Evolutionary conservation across 1,140 invertebrate genomes (phyloP).

Genomic region (Panagrolaimus sp.): DNA sequence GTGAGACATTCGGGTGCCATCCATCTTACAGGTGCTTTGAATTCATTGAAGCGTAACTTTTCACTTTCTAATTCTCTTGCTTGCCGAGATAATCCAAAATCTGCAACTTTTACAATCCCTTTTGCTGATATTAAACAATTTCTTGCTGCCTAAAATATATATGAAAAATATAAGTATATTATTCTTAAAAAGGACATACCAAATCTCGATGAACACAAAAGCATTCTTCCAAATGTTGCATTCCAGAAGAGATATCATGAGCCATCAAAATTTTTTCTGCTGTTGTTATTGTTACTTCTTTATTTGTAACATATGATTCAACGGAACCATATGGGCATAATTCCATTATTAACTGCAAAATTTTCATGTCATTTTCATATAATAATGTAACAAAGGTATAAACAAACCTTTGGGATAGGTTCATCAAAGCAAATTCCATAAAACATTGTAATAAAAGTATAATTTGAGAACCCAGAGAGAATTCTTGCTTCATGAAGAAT

Average conservation of each 20-base stretch:
- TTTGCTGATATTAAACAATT: neutral
- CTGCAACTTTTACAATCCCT: neutral
- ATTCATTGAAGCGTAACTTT: neutral
- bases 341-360: neutral
- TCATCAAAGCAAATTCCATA: neutral
- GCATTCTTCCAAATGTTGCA: neutral
- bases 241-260: neutral
- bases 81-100: neutral
- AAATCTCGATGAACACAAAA: constrained; percentile 9
- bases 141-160: neutral
- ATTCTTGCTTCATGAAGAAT: neutral
- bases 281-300: neutral
- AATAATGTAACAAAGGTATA: neutral
- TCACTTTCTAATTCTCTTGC: neutral
- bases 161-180: neutral
- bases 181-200: neutral
- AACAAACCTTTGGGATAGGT: constrained; percentile 8
- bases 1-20: constrained; percentile 7
- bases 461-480: neutral
- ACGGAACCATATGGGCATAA: neutral
- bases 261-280: neutral
- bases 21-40: constrained; percentile 4
- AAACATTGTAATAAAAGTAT: neutral
- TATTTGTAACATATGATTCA: neutral
- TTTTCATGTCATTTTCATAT: neutral